Evolutionary conservation across 2,797 vertebrate species (phyloP).

Genomic region (Coregonus ussuriensis): DNA sequence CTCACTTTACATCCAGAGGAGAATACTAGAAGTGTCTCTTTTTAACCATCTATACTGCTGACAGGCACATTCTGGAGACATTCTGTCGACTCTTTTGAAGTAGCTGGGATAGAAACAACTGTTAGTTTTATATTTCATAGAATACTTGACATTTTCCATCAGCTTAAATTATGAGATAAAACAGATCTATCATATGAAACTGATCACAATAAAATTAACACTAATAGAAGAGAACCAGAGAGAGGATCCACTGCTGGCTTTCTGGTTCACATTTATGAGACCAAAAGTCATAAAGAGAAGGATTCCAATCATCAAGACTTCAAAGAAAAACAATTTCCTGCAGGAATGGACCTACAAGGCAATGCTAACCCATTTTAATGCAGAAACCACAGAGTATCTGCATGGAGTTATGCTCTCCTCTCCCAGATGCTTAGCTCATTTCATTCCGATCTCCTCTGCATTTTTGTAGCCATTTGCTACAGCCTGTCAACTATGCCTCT

Average conservation of each 20-base stretch:
- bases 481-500: too few relatives aligned
- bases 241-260: constrained; percentile 18
- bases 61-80: constrained; percentile 11
- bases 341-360: constrained; percentile 2
- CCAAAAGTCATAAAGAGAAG: constrained; percentile 4
- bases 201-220: constrained; percentile 12
- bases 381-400: background rate
- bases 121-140: constrained; percentile 23
- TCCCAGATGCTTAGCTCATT: too few relatives aligned
- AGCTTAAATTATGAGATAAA: constrained; percentile 31
- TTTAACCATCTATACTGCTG: too few relatives aligned
- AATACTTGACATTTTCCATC: constrained; percentile 20
- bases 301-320: background rate
- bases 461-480: too few relatives aligned
- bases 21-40: too few relatives aligned
- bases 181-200: constrained; percentile 24
- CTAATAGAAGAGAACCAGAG: background rate
- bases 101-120: constrained; percentile 22
- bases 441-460: too few relatives aligned
- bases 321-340: constrained; percentile 13
- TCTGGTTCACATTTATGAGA: constrained; percentile 1
- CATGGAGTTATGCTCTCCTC: too few relatives aligned
- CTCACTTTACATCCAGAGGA: too few relatives aligned
- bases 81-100: constrained; percentile 17
- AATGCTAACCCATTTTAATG: background rate